phyloP scores from a whole-genome alignment of 53 echinoderm and acorn worm species.

The Glandiceps talaboti region DNA sequence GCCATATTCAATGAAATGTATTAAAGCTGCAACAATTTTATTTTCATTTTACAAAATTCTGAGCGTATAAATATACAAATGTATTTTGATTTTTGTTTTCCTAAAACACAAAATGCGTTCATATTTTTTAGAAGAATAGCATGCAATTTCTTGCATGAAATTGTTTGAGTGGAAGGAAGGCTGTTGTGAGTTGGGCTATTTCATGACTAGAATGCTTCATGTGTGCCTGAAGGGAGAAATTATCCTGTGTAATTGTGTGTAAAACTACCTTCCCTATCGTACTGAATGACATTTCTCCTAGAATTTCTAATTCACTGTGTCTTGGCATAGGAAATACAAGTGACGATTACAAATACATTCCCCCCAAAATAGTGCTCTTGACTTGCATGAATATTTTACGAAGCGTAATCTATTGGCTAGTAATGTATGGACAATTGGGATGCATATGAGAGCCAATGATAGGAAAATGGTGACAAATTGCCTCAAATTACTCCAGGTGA shows the following conservation, averaged over 20 bases:
- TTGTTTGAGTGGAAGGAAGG: background rate
- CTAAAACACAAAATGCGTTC: no score
- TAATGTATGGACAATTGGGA: background rate
- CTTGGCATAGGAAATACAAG: background rate
- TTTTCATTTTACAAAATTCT: no score
- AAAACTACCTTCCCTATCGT: background rate
- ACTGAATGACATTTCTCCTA: background rate
- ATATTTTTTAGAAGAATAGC: no score
- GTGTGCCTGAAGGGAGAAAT: background rate
- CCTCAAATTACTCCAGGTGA: background rate
- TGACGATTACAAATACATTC: background rate
- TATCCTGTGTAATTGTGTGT: background rate
- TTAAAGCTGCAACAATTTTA: no score
- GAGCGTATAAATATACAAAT: no score
- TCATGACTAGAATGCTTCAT: background rate
- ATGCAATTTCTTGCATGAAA: no score
- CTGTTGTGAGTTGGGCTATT: background rate
- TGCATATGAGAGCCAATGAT: background rate
- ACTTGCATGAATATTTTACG: background rate
- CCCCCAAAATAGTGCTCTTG: background rate
- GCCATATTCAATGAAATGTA: no score
- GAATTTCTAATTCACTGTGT: background rate
- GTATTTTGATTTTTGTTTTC: no score
- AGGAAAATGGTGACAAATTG: background rate
- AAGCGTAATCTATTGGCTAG: background rate